These are phyloP conservation scores for Pristionchus mayeri DNA, from an alignment of 2,888 invertebrate species.

Conservation along the genomic window DNA sequence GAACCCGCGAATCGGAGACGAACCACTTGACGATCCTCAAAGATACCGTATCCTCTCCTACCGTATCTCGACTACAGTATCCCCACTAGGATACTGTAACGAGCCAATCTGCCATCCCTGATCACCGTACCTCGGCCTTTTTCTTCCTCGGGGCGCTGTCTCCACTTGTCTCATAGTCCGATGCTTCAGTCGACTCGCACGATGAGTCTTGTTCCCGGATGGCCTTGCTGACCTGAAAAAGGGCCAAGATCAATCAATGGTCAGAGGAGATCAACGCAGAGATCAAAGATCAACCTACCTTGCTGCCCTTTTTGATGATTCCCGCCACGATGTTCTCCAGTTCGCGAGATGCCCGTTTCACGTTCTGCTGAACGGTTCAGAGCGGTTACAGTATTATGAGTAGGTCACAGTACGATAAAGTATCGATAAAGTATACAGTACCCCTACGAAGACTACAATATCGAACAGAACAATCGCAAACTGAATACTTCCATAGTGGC, in stretches of 20 bases:
- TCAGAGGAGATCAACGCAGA: not conserved
- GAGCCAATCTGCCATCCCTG: not conserved
- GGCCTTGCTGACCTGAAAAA: constrained; percentile 17
- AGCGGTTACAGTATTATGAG: no score
- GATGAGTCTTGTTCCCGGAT: not conserved
- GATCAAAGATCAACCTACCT: not conserved
- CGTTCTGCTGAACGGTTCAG: no score
- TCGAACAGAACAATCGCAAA: not conserved
- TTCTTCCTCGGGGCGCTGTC: not conserved
- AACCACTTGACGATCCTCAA: not conserved
- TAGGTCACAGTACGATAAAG: not conserved
- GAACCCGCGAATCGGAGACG: not conserved
- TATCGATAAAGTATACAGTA: not conserved
- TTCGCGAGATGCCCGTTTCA: not conserved
- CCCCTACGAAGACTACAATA: not conserved
- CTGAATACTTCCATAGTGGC: not conserved
- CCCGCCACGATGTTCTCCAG: constrained; percentile 21
- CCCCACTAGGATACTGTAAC: not conserved
- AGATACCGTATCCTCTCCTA: not conserved
- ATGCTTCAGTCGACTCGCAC: not conserved
- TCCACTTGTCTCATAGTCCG: not conserved
- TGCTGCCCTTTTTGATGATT: not conserved
- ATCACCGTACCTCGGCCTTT: not conserved
- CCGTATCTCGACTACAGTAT: not conserved
- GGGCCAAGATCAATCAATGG: not conserved